Conservation (phyloP, 2,888 invertebrate species). For the Galerucella pusilla region DNA sequence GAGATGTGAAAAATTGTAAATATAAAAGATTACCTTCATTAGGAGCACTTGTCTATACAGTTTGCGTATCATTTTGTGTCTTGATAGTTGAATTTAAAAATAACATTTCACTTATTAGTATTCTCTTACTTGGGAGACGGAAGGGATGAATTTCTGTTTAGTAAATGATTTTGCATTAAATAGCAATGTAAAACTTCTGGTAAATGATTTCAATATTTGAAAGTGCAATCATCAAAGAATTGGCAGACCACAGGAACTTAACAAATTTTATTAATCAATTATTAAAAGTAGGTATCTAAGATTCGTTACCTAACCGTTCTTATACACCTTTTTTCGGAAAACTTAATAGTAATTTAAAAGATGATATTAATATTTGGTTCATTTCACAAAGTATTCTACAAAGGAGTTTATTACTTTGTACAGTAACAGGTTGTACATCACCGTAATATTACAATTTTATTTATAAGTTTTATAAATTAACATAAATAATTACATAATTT, state of each 20-base stretch:
- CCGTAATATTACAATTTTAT: slow-evolving; percentile 46
- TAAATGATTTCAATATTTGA: no score
- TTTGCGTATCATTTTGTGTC: no score
- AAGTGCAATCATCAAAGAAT: slow-evolving; percentile 23
- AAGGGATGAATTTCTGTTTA: no score
- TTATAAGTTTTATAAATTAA: slow-evolving; percentile 49
- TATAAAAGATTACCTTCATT: no score
- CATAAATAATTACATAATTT: slow-evolving; percentile 51
- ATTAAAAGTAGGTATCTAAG: slow-evolving; percentile 34
- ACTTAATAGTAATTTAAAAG: slow-evolving; percentile 38
- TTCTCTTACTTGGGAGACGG: no score
- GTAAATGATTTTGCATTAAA: no score
- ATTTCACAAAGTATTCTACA: slow-evolving; percentile 44
- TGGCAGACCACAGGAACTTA: slow-evolving; percentile 34
- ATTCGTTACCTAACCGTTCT: slow-evolving; percentile 32
- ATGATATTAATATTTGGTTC: slow-evolving; percentile 39
- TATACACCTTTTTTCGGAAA: slow-evolving; percentile 34
- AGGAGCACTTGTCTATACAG: no score
- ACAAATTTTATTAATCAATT: slow-evolving; percentile 38
- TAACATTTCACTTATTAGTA: no score
- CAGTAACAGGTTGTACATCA: slow-evolving; percentile 54
- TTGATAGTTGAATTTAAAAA: no score
- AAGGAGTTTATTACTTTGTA: slow-evolving; percentile 50
- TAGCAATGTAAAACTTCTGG: no score
- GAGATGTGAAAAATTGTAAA: no score